phyloP scores from a whole-genome alignment of 1,140 invertebrate genomes.

The Mizuhopecten yessoensis region DNA sequence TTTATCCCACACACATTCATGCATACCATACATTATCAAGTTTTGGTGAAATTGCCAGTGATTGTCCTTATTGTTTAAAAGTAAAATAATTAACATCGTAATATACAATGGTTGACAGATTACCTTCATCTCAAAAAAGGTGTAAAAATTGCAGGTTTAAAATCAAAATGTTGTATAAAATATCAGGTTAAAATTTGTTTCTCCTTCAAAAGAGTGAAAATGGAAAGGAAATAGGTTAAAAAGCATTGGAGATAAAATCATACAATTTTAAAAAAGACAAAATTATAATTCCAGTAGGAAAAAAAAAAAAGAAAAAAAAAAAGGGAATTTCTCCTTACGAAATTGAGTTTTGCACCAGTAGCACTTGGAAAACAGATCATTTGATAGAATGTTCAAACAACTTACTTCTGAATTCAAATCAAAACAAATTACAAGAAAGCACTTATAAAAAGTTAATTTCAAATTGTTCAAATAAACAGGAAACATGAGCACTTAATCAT shows the following conservation, averaged over 20 bases:
- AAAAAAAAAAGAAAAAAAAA: background rate
- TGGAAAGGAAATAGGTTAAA: slow-evolving; percentile 23
- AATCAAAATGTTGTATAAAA: background rate
- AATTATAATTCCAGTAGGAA: background rate
- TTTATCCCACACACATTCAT: background rate
- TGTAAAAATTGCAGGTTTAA: slow-evolving; percentile 49
- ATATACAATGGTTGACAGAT: slow-evolving; percentile 46
- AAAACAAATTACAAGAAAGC: background rate
- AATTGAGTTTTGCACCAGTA: background rate
- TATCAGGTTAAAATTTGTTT: background rate
- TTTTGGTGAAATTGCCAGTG: slow-evolving; percentile 52
- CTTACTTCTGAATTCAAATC: background rate
- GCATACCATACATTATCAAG: slow-evolving; percentile 40
- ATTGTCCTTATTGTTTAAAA: slow-evolving; percentile 47
- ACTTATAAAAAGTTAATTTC: slow-evolving; percentile 11
- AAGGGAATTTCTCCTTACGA: background rate
- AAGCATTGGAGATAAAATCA: slow-evolving; percentile 20
- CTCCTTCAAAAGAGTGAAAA: too few relatives aligned
- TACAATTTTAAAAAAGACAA: background rate
- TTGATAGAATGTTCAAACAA: background rate
- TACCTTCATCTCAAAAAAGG: slow-evolving; percentile 53
- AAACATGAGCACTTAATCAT: background rate
- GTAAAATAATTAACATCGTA: slow-evolving; percentile 32
- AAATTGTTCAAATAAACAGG: background rate
- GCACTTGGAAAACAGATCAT: slow-evolving; percentile 25